Evolutionary conservation across 2,113 vertebrate species (phyloP).

Genomic region (Alces alces): DNA sequence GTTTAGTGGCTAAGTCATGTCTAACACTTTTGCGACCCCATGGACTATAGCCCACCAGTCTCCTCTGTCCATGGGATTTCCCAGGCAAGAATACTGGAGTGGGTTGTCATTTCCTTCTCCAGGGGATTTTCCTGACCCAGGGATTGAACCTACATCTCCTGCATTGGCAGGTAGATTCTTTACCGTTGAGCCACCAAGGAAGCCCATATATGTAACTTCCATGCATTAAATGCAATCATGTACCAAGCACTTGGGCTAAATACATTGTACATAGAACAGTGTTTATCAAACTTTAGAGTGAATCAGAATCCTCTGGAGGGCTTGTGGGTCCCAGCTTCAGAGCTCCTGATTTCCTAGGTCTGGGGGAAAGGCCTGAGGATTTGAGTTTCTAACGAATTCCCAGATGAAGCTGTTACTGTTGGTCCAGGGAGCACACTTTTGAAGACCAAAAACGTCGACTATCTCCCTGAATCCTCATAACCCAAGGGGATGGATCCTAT

Average conservation of each 20-base stretch:
- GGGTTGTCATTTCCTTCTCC: not conserved
- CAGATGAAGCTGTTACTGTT: not conserved
- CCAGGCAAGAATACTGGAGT: not conserved
- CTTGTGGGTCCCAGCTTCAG: not conserved
- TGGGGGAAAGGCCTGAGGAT: not conserved
- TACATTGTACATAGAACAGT: not conserved
- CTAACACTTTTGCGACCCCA: not conserved
- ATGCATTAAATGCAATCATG: not conserved
- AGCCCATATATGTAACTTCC: not conserved
- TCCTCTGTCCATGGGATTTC: not conserved
- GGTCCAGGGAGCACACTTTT: not conserved
- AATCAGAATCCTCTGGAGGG: not conserved
- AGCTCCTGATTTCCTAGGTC: not conserved
- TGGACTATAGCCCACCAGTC: not conserved
- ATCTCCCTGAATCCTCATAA: not conserved
- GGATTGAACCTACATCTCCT: not conserved
- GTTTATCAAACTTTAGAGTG: not conserved
- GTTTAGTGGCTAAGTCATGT: not conserved
- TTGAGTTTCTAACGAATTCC: not conserved
- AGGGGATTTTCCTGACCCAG: not conserved
- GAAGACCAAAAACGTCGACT: not conserved
- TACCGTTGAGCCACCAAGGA: not conserved
- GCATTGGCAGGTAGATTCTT: not conserved
- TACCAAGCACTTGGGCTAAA: not conserved
- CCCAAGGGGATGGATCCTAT: not conserved